Conservation (phyloP, 2,888 invertebrate species). For the Andrena trimmerana region DNA sequence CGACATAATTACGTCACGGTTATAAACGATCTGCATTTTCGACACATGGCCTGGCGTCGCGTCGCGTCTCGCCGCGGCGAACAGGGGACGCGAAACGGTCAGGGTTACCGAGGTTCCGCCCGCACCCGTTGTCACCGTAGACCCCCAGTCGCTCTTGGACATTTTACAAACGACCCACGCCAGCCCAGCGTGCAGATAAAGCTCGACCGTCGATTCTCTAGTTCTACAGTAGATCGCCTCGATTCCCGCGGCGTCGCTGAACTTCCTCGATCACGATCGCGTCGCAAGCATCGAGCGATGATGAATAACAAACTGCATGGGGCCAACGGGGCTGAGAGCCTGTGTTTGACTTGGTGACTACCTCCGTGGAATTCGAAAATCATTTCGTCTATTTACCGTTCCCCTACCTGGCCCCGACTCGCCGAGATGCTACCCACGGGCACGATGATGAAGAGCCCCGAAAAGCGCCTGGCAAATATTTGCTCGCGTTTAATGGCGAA, state of each 20-base stretch:
- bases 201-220: conserved; percentile 1
- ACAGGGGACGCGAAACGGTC: not conserved
- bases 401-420: conserved; percentile 31
- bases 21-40: conserved; percentile 44
- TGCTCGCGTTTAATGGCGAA: conserved; percentile 66
- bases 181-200: not conserved
- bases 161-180: not conserved
- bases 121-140: not conserved
- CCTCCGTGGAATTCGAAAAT: conserved; percentile 50
- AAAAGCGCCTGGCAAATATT: conserved; percentile 63
- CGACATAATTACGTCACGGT: conserved; percentile 72
- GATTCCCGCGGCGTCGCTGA: conserved; percentile 4
- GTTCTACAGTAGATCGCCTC: not conserved
- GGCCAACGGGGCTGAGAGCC: not conserved
- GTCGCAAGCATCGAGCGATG: not conserved
- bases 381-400: conserved; percentile 56
- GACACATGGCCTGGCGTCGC: conserved; percentile 20
- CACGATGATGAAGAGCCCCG: conserved; percentile 62
- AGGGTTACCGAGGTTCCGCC: not conserved
- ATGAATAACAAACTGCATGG: conserved; percentile 23
- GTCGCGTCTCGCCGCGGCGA: not conserved
- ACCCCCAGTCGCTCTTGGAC: not conserved
- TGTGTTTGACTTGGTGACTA: conserved; percentile 41
- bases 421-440: conserved; percentile 38
- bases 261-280: not conserved